Conservation (phyloP, 2,797 vertebrate species). For the Pygocentrus nattereri region DNA sequence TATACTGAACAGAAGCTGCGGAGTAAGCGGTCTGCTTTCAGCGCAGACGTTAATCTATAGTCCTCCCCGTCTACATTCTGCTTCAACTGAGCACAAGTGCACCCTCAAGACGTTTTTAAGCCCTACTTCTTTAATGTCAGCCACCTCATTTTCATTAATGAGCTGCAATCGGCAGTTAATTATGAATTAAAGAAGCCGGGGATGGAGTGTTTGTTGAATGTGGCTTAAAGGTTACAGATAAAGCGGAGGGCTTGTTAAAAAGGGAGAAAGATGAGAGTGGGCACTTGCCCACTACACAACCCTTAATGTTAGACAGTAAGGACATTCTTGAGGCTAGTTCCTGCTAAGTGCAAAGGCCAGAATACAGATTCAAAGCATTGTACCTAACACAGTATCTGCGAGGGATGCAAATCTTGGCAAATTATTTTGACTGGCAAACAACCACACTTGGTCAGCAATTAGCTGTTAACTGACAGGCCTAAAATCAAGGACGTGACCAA, state of each 20-base stretch:
- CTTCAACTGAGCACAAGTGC: constrained; percentile 41
- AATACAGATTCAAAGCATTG: not conserved
- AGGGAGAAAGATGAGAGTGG: constrained; percentile 29
- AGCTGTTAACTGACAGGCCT: too few relatives aligned
- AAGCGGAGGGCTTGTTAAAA: constrained; percentile 54
- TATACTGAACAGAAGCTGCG: not conserved
- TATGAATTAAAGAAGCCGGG: constrained; percentile 56
- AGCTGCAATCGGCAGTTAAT: constrained; percentile 62
- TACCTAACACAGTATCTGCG: not conserved
- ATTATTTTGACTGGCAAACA: too few relatives aligned
- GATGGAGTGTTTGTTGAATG: constrained; percentile 58
- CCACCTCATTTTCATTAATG: constrained; percentile 63
- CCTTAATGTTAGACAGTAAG: constrained; percentile 9
- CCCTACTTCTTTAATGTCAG: constrained; percentile 53
- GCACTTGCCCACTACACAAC: constrained; percentile 39
- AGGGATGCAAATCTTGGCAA: not conserved
- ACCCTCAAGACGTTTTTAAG: constrained; percentile 42
- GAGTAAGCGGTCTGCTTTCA: not conserved
- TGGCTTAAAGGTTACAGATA: constrained; percentile 58
- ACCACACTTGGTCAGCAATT: too few relatives aligned
- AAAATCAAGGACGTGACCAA: too few relatives aligned
- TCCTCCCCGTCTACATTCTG: constrained; percentile 13
- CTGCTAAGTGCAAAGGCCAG: not conserved
- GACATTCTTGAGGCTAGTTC: not conserved
- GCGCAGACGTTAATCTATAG: constrained; percentile 16